Evolutionary conservation across 2,888 invertebrate species (phyloP).

Genomic region (Conchocele bisecta): DNA sequence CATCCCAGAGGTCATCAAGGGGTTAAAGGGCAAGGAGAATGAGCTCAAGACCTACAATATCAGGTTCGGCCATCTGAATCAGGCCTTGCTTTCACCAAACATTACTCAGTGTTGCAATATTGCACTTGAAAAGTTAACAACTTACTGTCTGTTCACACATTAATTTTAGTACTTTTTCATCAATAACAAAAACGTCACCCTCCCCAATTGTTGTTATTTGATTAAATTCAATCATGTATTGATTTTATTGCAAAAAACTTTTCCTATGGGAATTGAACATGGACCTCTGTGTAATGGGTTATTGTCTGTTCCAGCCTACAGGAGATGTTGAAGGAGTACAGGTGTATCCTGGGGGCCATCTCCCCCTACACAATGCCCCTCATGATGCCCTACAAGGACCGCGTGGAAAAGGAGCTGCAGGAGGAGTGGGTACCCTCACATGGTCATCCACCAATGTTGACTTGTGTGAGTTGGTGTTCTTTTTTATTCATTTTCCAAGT

Average conservation of each 20-base stretch:
- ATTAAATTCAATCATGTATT: no score
- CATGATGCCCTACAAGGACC: slow-evolving; percentile 93
- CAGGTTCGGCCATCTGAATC: slow-evolving; percentile 81
- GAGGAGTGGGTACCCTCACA: slow-evolving; percentile 91
- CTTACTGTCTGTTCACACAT: no score
- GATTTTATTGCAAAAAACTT: no score
- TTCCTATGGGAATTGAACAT: no score
- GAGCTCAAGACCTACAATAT: slow-evolving; percentile 76
- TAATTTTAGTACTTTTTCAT: no score
- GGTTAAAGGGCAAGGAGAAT: slow-evolving; percentile 79
- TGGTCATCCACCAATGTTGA: slow-evolving; percentile 88
- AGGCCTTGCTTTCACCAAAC: no score
- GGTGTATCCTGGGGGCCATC: slow-evolving; percentile 77
- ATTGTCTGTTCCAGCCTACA: slow-evolving; percentile 70
- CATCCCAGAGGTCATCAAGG: slow-evolving; percentile 80
- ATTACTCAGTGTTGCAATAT: no score
- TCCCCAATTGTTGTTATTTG: no score
- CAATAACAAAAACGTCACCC: no score
- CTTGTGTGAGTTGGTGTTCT: slow-evolving; percentile 91
- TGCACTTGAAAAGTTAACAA: no score
- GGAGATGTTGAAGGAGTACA: slow-evolving; percentile 82
- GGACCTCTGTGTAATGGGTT: no score
- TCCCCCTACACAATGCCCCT: slow-evolving; percentile 93
- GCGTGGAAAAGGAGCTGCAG: slow-evolving; percentile 91
- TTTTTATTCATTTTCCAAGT: no score